Base-by-base conservation (phyloP, 2,888 invertebrate species). In the Phaonia tiefii region DNA sequence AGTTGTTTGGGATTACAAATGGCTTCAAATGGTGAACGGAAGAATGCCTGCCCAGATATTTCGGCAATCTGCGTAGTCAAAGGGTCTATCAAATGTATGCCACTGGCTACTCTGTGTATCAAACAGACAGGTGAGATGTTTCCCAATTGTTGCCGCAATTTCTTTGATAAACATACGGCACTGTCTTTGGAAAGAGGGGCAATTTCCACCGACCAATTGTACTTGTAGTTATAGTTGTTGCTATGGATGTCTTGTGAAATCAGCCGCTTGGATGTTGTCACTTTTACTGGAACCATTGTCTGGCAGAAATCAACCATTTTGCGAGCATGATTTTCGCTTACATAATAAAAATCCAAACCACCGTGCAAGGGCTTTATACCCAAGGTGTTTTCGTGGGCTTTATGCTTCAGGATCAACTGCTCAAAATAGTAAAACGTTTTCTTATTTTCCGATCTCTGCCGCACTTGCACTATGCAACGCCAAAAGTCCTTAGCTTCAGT, bases 361-460 rank as follows among this genome's bases (percentile, higher is more conserved):
- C 96, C 97, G 94, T 92, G 85, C 83, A 94, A 94, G 44, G 96
- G 94, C 90, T 96, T 98, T 73, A 98, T 97, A n/a, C 96, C 96
- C 75, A 97, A 91, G 0, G 97, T 95, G 87, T 95, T 95, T 85
- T 95, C 95, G 91, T 99, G 99, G 0, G 97, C 98, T 86, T 95
- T 96, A 88, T 99, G 97, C 89, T 99, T 99, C 84, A 99, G 91
- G 87, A 99, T 97, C 82, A 99, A 91, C 90, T 99, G 99, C 89
- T 99, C 99, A 87, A 99, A 92, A 89, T 99, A 99, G 90, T 95
- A 99, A 87, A 99, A 96, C 0, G 99, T 99, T 91, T 99, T 99
- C 89, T 98, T 97, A 90, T 99, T 99, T 84, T 96, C 95, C 0
- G 96, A 94, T 76, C 95, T 93, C 87, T 97, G 97, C 37, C 97